Percentiles rank a stretch among this genome's conserved stretches.
These are phyloP conservation scores for Botia kubotai DNA, from an alignment of 2,797 vertebrate species.

Conservation along the genomic window DNA sequence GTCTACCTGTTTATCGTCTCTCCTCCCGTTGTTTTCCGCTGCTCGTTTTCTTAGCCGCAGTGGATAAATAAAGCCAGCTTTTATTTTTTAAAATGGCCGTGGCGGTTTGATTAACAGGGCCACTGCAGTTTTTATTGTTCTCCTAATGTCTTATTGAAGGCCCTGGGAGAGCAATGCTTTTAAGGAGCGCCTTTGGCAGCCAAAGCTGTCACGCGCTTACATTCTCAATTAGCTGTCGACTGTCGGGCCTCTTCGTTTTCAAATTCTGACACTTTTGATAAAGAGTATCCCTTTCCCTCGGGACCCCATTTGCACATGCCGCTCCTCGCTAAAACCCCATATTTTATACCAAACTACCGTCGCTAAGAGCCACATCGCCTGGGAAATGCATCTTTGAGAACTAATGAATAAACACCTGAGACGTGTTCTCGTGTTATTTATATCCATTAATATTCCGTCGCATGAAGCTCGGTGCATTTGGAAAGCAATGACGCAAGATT, in stretches of 20 bases:
- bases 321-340: constrained; percentile 57
- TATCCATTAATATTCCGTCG: constrained; percentile 54
- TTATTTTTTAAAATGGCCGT: constrained; percentile 53
- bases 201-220: constrained; percentile 54
- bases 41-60: constrained; percentile 17
- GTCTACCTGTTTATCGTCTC: constrained; percentile 10
- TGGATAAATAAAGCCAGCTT: constrained; percentile 44
- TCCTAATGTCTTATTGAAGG: constrained; percentile 68
- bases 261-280: constrained; percentile 68
- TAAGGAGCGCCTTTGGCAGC: constrained; percentile 61
- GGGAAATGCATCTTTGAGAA: constrained; percentile 58
- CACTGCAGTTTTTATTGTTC: constrained; percentile 65
- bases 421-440: constrained; percentile 68
- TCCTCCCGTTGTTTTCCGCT: constrained; percentile 22
- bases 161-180: constrained; percentile 68
- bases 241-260: constrained; percentile 57
- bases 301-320: constrained; percentile 64
- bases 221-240: constrained; percentile 67
- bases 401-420: constrained; percentile 70
- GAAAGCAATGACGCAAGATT: constrained; percentile 45
- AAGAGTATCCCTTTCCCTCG: constrained; percentile 61
- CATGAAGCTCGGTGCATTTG: constrained; percentile 6
- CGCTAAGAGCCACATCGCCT: constrained; percentile 46
- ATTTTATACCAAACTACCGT: constrained; percentile 65
- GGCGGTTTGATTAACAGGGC: constrained; percentile 63